Percentiles rank a stretch among this genome's conserved stretches.
Evolutionary conservation across 2,797 vertebrate species (phyloP).

Genomic region (Alectoris magna): DNA sequence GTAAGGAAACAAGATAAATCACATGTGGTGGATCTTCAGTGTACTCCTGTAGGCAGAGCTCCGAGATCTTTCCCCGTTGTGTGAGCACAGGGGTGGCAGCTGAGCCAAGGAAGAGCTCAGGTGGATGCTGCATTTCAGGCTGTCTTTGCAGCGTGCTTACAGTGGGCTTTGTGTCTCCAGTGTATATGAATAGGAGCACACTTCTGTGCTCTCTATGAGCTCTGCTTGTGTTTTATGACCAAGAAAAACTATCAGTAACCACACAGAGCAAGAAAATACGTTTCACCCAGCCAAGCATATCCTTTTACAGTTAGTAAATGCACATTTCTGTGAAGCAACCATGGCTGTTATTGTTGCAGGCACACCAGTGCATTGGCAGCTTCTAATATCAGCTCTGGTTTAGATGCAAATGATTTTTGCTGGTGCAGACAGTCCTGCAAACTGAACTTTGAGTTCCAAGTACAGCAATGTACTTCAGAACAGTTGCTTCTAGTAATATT

Average conservation of each 20-base stretch:
- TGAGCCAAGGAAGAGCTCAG: background rate
- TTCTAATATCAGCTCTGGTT: background rate
- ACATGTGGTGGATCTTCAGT: background rate
- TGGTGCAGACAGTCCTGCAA: background rate
- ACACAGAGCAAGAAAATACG: background rate
- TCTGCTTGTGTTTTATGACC: background rate
- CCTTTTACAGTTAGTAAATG: background rate
- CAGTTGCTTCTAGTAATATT: background rate
- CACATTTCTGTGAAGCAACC: accelerated
- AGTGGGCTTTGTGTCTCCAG: background rate
- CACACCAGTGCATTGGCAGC: background rate
- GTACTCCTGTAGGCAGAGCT: background rate
- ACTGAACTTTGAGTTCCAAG: background rate
- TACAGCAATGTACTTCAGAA: background rate
- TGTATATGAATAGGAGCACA: accelerated
- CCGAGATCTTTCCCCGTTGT: background rate
- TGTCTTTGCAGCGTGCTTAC: background rate
- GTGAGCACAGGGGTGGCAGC: background rate
- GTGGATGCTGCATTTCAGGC: accelerated
- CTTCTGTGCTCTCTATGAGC: background rate
- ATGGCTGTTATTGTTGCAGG: background rate
- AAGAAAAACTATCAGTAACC: background rate
- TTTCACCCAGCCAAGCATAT: background rate
- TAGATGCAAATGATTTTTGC: background rate
- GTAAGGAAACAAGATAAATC: background rate